A percentile compares a stretch with the other conserved stretches of the same genome.
Conservation (phyloP, 2,113 vertebrate species). For the Paraplagusia blochii region DNA sequence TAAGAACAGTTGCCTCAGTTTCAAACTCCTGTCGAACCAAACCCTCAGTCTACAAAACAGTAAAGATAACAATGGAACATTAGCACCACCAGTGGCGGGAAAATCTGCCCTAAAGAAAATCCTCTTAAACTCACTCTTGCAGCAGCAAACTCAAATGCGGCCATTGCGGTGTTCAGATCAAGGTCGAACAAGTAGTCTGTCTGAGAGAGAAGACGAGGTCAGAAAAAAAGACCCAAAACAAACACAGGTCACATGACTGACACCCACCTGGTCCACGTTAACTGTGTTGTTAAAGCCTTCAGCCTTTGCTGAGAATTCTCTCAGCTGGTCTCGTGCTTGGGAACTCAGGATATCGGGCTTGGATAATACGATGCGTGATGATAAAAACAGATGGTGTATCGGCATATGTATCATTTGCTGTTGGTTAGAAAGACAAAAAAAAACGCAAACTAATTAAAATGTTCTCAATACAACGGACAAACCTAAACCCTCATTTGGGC, state of each 20-base stretch:
- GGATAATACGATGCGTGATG: conserved; percentile 57
- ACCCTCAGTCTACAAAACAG: accelerated
- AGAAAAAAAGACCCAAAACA: not conserved
- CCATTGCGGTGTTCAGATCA: conserved; percentile 58
- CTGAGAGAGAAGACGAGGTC: conserved; percentile 42
- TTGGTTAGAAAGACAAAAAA: not conserved
- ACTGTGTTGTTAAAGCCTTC: conserved; percentile 32
- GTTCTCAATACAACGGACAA: too few relatives aligned
- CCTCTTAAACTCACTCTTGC: conserved; percentile 33
- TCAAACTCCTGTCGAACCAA: too few relatives aligned
- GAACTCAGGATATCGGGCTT: conserved; percentile 58
- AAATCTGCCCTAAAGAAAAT: not conserved
- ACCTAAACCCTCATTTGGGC: too few relatives aligned
- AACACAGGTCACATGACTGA: not conserved
- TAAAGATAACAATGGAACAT: too few relatives aligned
- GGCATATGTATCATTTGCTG: conserved; percentile 72
- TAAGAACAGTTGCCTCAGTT: conserved; percentile 40
- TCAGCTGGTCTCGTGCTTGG: conserved; percentile 38
- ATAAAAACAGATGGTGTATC: too few relatives aligned
- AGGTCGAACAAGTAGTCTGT: conserved; percentile 49
- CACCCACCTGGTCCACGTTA: conserved; percentile 51
- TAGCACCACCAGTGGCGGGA: too few relatives aligned
- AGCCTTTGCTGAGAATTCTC: conserved; percentile 27
- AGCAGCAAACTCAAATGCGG: conserved; percentile 26
- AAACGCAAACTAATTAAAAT: not conserved